These are phyloP conservation scores for Chaetodon trifascialis DNA, from an alignment of 2,113 vertebrate species.

Conservation along the genomic window DNA sequence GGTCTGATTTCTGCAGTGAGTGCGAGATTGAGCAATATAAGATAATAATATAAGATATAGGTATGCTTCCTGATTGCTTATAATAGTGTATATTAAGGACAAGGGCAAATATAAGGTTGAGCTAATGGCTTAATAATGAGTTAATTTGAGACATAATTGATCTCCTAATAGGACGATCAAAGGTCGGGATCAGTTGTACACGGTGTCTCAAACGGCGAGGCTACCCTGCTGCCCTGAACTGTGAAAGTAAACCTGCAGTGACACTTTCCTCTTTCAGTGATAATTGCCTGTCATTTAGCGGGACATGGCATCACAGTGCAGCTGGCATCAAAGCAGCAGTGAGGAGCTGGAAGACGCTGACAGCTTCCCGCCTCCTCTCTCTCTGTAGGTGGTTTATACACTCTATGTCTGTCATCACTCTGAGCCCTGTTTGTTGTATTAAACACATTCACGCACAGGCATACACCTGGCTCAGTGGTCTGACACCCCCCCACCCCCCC, in stretches of 20 bases:
- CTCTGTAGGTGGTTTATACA: conserved; percentile 56
- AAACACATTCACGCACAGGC: conserved; percentile 22
- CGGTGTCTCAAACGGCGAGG: neutral
- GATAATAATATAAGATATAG: too few species aligned
- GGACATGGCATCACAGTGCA: conserved; percentile 17
- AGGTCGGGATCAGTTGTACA: neutral
- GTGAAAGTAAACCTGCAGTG: conserved; percentile 25
- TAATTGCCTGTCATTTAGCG: conserved; percentile 59
- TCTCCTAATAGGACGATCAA: neutral
- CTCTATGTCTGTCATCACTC: conserved; percentile 17
- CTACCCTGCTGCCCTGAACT: conserved; percentile 4
- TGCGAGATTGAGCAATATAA: neutral
- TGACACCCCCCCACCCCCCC: conserved; percentile 1
- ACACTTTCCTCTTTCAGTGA: conserved; percentile 6
- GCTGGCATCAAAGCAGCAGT: conserved; percentile 48
- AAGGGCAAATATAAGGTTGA: neutral
- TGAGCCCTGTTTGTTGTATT: conserved; percentile 31
- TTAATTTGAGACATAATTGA: neutral
- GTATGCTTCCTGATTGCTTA: neutral
- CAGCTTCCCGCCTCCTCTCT: conserved; percentile 40
- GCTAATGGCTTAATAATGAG: conserved; percentile 2
- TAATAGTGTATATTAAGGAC: neutral
- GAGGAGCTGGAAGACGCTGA: conserved; percentile 39
- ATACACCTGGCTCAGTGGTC: conserved; percentile 27
- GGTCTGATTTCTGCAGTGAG: neutral